Base-by-base conservation (phyloP, 2,888 invertebrate genomes). In the Tachystola acroxantha region DNA sequence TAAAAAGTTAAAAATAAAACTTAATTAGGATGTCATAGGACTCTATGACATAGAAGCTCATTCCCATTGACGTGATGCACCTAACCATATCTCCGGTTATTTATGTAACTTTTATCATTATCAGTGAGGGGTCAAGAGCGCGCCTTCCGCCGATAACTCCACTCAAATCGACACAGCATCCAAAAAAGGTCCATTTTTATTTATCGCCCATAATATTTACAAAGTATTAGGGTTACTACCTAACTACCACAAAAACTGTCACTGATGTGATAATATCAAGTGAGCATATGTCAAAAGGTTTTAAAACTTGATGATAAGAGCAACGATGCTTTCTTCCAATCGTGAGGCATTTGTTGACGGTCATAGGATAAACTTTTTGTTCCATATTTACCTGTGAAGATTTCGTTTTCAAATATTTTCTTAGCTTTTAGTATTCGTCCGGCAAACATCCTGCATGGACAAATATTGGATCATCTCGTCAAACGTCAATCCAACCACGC, bases 101-200 rank as follows among this genome's bases (percentile, higher is more conserved):
- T 75, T 69, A 63, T 70, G 54, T 55, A 56, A 57, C 43, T 49
- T 49, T 72, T 81, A 81, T 81, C 82, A 63, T 72, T 81, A 81
- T 81, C 82, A 63, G 49, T 52, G 70, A n/a, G n/a, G 63, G 84
- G 84, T 82, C 84, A 85, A 84, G 84, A 85, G 76, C 84, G 70
- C 69, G 74, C 72, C 75, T 80, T 85, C 84, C 85, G 78, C 67
- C 58, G 81, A 81, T 80, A 78, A 62, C 54, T 33, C 37, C 24
- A 66, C n/a, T 61, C n/a, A 24, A 66, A 64, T 58, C 56, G 52
- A 51, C 62, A 46, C 84, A 82, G 85, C 80, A 80, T 81, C 80
- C 80, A 64, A 44, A 45, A 24, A 46, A 37, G 45, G 48, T 51
- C 59, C 51, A 70, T n/a, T 24, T 75, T 71, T 64, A 64, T 58